Evolutionary conservation across 2,797 vertebrate species (phyloP).

Genomic region (Lophius americanus): DNA sequence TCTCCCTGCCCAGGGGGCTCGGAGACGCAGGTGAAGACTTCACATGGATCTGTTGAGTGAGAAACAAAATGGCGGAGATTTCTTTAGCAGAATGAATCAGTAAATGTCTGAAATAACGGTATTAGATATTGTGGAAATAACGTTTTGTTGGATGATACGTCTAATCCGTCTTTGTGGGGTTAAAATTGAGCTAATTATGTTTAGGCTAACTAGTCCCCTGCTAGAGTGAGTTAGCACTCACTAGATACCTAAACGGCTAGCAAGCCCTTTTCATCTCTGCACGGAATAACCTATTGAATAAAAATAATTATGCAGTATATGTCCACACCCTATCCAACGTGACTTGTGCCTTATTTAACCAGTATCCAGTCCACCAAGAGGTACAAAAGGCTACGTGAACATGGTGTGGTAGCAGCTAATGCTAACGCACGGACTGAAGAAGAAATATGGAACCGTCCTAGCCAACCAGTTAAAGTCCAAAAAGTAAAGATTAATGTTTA

Average conservation of each 20-base stretch:
- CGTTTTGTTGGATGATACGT: not conserved
- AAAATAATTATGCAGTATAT: not conserved
- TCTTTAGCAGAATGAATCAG: slow-evolving; percentile 12
- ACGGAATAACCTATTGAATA: slow-evolving; percentile 34
- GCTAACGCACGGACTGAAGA: not conserved
- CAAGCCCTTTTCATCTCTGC: slow-evolving; percentile 48
- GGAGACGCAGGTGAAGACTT: slow-evolving; percentile 56
- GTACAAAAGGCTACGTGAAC: not conserved
- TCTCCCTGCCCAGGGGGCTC: slow-evolving; percentile 58
- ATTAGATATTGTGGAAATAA: not conserved
- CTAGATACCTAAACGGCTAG: slow-evolving; percentile 35
- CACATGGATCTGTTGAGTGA: slow-evolving; percentile 59
- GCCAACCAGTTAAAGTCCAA: too few species aligned
- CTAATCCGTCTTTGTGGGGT: not conserved
- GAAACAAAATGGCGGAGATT: slow-evolving; percentile 77
- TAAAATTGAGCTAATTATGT: slow-evolving; percentile 4
- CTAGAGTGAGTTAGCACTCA: slow-evolving; percentile 21
- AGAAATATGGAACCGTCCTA: not conserved
- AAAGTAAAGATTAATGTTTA: too few species aligned
- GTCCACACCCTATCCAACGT: slow-evolving; percentile 12
- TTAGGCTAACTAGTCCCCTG: slow-evolving; percentile 14
- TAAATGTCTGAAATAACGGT: not conserved
- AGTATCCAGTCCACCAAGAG: not conserved
- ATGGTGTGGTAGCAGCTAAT: not conserved
- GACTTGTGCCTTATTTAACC: not conserved